phyloP scores from a whole-genome alignment of 1,140 invertebrate species.

The Cyclina sinensis region DNA sequence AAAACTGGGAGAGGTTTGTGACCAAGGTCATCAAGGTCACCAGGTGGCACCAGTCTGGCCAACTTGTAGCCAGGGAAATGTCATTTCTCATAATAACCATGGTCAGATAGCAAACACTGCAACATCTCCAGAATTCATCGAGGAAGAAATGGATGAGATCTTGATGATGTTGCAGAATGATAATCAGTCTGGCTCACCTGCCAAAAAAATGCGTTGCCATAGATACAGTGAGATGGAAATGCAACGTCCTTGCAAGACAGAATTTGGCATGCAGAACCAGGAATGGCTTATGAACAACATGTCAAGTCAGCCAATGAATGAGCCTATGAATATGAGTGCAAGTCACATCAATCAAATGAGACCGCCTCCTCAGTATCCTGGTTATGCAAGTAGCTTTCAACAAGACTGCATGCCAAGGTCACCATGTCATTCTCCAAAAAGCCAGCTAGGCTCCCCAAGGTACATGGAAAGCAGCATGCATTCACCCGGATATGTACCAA shows the following conservation, averaged over 20 bases:
- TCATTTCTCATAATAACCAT: background rate
- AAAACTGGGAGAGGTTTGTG: conserved; percentile 35
- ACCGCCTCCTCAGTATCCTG: conserved; percentile 60
- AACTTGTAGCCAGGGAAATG: conserved; percentile 13
- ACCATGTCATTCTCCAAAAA: conserved; percentile 51
- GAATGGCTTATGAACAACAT: conserved; percentile 53
- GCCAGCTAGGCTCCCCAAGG: conserved; percentile 48
- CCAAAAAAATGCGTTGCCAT: conserved; percentile 26
- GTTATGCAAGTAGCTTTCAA: background rate
- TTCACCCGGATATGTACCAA: conserved; percentile 55
- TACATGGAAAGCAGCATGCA: conserved; percentile 53
- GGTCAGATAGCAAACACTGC: background rate
- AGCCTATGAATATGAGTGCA: conserved; percentile 52
- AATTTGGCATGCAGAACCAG: conserved; percentile 27
- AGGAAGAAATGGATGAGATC: conserved; percentile 79
- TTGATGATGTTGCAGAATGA: conserved; percentile 65
- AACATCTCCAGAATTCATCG: conserved; percentile 50
- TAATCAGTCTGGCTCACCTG: conserved; percentile 31
- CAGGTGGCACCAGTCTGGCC: conserved; percentile 25
- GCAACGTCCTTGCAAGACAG: conserved; percentile 32
- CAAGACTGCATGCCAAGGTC: conserved; percentile 17
- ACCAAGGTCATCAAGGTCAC: conserved; percentile 26
- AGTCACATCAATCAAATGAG: conserved; percentile 25
- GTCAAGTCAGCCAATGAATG: background rate
- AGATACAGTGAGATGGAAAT: conserved; percentile 11